A percentile compares a stretch with the other conserved stretches of the same genome.
Conservation (phyloP, 1,140 invertebrate genomes). For the Bilobella aurantiaca region DNA sequence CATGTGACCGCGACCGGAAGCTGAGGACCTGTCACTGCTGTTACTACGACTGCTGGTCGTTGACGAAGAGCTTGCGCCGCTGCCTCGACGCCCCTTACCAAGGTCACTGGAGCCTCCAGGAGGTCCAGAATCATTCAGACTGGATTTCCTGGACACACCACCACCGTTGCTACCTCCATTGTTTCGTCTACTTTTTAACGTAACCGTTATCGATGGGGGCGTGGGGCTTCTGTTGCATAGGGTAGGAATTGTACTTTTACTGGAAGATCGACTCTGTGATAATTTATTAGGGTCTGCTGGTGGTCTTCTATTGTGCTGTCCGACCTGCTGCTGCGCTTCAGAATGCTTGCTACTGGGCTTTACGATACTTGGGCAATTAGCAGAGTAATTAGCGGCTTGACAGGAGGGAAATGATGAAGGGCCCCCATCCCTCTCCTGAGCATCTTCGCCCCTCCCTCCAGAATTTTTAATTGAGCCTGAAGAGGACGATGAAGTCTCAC, state of each 20-base stretch:
- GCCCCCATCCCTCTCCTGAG: background rate
- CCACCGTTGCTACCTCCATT: constrained; percentile 6
- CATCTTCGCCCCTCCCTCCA: background rate
- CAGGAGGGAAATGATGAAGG: background rate
- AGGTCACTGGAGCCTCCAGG: background rate
- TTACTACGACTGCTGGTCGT: constrained; percentile 31
- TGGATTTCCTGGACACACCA: constrained; percentile 9
- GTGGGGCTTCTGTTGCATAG: constrained; percentile 13
- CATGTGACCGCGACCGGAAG: background rate
- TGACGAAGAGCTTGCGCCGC: constrained; percentile 24
- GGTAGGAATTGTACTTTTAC: background rate
- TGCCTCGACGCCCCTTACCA: constrained; percentile 20
- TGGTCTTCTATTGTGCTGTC: constrained; percentile 24
- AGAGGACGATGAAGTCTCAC: constrained; percentile 3
- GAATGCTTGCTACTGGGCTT: background rate
- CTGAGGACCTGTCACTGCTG: constrained; percentile 20
- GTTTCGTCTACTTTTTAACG: background rate
- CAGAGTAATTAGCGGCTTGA: background rate
- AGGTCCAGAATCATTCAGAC: background rate
- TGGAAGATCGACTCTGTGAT: constrained; percentile 20
- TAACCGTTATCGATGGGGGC: constrained; percentile 10
- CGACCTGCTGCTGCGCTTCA: constrained; percentile 4
- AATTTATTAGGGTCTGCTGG: constrained; percentile 33
- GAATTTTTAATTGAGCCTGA: constrained; percentile 17
- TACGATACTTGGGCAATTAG: background rate